Base-by-base conservation (phyloP, 2,888 invertebrate species). In the Cataglyphis altisquamis region DNA sequence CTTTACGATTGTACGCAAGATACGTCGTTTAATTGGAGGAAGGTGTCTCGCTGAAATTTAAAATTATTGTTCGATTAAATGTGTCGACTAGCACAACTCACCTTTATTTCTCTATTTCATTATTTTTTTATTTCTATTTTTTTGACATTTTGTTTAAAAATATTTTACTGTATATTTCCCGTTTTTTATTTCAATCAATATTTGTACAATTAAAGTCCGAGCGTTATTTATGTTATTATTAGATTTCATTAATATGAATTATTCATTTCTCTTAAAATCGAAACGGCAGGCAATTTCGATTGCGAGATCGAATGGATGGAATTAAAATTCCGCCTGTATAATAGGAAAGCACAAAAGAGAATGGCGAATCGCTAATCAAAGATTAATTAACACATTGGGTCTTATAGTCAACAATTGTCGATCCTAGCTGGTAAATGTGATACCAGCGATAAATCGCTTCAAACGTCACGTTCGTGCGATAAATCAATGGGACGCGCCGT, bases 401-500 rank as follows among this genome's bases (percentile, higher is more conserved):
- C 39, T 74, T 48, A 36, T 36, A 25, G n/a, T 18, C 12, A 36
- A 48, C 18, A 48, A 75, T n/a, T 45, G 29, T 18, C 60, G 25
- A 68, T n/a, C 21, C 41, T 39, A 45, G n/a, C 39, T 52, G n/a
- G n/a, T 68, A 77, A 68, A 77, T n/a, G 52, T 8, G 77, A 67
- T 67, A 77, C 29, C 52, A 18, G 25, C 36, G 68, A 39, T 39
- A 68, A 67, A n/a, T 68, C 39, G 78, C 60, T 18, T 70, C 68
- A 29, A 32, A 32, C 70, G 45, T 78, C 67, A 78, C 68, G 68
- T 67, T 57, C 57, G 64, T 32, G 41, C 63, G 36, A 75, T 67
- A 72, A 86, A 78, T 73, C 64, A 60, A 70, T 63, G 63, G 57
- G 29, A 73, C 62, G 45, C 4, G 21, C 25, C 48, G 55, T 48